Evolutionary conservation across 2,113 vertebrate species (phyloP).

Genomic region (Dinomys branickii): DNA sequence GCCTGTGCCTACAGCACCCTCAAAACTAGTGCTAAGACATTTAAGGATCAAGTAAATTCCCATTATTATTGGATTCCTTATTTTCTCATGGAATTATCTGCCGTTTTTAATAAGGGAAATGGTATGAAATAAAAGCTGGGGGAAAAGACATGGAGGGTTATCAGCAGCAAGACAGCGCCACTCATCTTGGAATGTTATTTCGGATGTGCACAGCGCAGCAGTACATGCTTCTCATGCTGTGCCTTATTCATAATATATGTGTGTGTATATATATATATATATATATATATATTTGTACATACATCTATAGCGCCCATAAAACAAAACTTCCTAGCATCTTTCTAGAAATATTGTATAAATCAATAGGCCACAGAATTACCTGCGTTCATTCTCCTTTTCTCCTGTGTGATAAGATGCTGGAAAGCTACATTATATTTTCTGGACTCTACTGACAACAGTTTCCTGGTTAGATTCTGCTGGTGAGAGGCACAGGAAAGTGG

Average conservation of each 20-base stretch:
- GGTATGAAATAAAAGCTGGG: background rate
- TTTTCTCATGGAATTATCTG: background rate
- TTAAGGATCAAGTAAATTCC: background rate
- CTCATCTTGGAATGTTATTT: background rate
- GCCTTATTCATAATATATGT: background rate
- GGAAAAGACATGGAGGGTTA: background rate
- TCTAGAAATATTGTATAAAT: background rate
- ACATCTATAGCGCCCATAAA: background rate
- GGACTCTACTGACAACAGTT: background rate
- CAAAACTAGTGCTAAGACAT: background rate
- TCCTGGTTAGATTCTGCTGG: background rate
- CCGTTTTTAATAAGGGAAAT: background rate
- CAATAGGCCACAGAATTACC: background rate
- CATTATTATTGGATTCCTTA: background rate
- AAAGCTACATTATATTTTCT: constrained; percentile 8
- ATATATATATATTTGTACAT: background rate
- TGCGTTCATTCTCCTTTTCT: background rate
- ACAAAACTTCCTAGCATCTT: background rate
- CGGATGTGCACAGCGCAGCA: background rate
- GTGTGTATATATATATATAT: too few relatives aligned
- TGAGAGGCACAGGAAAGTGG: background rate
- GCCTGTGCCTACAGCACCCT: background rate
- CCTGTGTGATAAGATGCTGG: background rate
- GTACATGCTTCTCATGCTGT: background rate
- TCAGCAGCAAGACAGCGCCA: background rate